Conservation (phyloP, 2,888 invertebrate genomes). For the Clanis bilineata region DNA sequence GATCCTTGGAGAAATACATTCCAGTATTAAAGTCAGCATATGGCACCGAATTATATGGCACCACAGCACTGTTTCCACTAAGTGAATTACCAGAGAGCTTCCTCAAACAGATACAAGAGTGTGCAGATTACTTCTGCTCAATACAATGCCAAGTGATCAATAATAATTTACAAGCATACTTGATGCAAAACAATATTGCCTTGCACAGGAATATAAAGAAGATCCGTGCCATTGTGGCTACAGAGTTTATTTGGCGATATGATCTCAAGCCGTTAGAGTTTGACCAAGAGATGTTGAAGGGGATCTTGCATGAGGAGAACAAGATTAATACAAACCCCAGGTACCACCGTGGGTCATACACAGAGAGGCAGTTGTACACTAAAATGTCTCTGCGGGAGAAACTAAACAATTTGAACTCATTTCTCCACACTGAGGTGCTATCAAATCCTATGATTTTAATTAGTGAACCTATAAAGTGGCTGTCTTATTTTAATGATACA, state of each 20-base stretch:
- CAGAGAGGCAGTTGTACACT: constrained; percentile 76
- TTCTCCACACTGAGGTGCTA: constrained; percentile 68
- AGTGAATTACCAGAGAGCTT: constrained; percentile 84
- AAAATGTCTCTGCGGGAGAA: constrained; percentile 74
- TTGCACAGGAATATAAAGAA: constrained; percentile 68
- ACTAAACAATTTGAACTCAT: constrained; percentile 64
- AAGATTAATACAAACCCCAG: constrained; percentile 73
- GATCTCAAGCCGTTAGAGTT: constrained; percentile 76
- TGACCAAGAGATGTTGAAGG: constrained; percentile 74
- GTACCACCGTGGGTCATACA: constrained; percentile 81
- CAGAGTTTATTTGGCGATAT: constrained; percentile 83
- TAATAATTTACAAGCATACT: constrained; percentile 84
- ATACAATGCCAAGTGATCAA: constrained; percentile 86
- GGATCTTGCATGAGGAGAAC: constrained; percentile 65
- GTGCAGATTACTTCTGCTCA: constrained; percentile 85
- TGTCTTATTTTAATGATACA: constrained; percentile 41
- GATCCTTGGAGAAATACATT: constrained; percentile 63
- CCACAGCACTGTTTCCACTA: constrained; percentile 82
- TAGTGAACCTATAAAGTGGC: constrained; percentile 58
- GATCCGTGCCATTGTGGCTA: constrained; percentile 75
- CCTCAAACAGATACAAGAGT: constrained; percentile 84
- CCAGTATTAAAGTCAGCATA: constrained; percentile 67
- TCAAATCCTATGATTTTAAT: constrained; percentile 62
- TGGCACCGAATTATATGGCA: constrained; percentile 61
- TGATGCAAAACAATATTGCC: constrained; percentile 68